Conservation (phyloP, 1,140 invertebrate species). For the Apis florea region DNA sequence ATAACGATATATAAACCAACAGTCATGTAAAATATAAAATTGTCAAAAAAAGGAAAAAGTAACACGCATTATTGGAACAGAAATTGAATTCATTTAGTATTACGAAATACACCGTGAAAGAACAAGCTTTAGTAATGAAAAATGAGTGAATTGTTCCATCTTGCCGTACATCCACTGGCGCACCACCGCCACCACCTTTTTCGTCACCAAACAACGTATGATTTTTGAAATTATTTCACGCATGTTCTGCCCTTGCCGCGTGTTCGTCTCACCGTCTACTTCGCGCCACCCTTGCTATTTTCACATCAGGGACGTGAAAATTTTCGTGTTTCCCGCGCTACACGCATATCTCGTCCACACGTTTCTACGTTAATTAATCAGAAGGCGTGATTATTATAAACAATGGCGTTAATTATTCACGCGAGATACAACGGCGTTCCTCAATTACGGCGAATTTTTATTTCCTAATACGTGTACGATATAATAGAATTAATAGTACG, state of each 20-base stretch:
- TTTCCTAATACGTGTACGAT: not conserved
- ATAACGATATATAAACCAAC: no score
- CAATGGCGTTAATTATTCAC: slow-evolving; percentile 1
- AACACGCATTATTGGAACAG: not conserved
- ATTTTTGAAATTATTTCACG: slow-evolving; percentile 50
- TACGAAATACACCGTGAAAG: not conserved
- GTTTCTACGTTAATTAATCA: slow-evolving; percentile 24
- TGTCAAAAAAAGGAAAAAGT: not conserved
- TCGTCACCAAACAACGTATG: slow-evolving; percentile 11
- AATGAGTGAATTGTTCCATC: slow-evolving; percentile 26
- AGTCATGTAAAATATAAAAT: no score
- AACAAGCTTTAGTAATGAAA: slow-evolving; percentile 26
- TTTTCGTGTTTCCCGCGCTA: not conserved
- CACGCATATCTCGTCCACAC: not conserved
- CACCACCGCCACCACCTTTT: not conserved
- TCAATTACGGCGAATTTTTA: not conserved
- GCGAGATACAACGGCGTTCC: not conserved
- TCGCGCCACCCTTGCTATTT: slow-evolving; percentile 5
- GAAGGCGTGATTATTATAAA: slow-evolving; percentile 36
- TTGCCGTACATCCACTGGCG: not conserved
- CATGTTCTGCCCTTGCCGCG: not conserved
- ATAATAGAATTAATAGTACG: not conserved
- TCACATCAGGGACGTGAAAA: not conserved
- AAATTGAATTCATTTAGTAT: slow-evolving; percentile 17
- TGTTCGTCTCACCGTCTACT: not conserved